phyloP scores from a whole-genome alignment of 2,797 vertebrate genomes.

The Tokudaia tokunoshimensis region DNA sequence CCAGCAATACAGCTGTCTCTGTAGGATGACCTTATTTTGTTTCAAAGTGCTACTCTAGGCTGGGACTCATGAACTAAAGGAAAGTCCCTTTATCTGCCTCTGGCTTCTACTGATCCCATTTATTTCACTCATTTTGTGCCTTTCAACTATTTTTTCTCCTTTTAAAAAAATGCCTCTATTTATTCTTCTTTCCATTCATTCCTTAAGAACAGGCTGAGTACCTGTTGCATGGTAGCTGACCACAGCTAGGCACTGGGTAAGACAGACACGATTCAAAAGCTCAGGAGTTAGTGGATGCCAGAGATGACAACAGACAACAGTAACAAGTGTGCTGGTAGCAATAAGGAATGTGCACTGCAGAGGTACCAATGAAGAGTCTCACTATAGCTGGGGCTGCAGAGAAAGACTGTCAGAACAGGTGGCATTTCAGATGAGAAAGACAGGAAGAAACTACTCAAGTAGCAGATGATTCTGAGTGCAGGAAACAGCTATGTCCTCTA shows the following conservation, averaged over 20 bases:
- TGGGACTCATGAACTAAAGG: background rate
- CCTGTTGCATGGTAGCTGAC: background rate
- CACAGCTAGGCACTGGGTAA: background rate
- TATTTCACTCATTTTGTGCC: background rate
- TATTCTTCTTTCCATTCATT: background rate
- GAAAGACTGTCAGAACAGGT: background rate
- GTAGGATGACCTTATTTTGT: background rate
- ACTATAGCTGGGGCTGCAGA: background rate
- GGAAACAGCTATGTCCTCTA: background rate
- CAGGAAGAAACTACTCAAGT: background rate
- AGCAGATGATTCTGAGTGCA: background rate
- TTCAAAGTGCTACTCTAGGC: background rate
- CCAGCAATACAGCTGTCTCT: background rate
- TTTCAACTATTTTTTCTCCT: constrained; percentile 32
- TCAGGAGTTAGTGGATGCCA: background rate
- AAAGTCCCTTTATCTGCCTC: background rate
- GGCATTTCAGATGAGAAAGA: background rate
- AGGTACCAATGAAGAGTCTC: background rate
- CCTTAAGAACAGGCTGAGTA: background rate
- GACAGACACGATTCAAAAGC: background rate
- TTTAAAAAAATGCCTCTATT: background rate
- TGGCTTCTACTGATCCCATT: background rate
- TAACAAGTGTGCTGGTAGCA: background rate
- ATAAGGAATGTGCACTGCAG: too few relatives aligned
- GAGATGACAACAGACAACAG: background rate